Conservation (phyloP, 2,113 vertebrate species). For the Numenius arquata region DNA sequence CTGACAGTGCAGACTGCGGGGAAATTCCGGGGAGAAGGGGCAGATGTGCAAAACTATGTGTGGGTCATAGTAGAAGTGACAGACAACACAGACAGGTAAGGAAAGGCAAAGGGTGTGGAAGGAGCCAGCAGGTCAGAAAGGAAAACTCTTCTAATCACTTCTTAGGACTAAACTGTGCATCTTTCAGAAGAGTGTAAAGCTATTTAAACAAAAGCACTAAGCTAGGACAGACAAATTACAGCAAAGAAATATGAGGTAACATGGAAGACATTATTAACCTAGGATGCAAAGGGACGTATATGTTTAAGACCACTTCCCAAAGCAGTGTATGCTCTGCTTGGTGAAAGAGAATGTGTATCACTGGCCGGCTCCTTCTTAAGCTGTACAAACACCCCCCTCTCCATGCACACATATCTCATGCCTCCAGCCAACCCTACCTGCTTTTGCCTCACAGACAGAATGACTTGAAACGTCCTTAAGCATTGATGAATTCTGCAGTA, state of each 20-base stretch:
- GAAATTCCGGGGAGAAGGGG: accelerated
- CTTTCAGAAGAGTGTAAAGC: neutral
- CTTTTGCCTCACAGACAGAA: neutral
- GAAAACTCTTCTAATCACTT: neutral
- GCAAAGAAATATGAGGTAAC: neutral
- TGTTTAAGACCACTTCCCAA: neutral
- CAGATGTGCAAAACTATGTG: neutral
- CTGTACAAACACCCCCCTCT: neutral
- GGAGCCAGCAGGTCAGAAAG: neutral
- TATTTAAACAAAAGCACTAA: neutral
- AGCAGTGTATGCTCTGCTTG: neutral
- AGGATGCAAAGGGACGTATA: neutral
- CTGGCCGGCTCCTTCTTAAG: neutral
- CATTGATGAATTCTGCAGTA: neutral
- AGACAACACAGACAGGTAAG: neutral
- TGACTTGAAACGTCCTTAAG: neutral
- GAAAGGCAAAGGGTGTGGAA: neutral
- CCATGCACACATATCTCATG: neutral
- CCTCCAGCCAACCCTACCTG: neutral
- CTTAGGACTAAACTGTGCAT: neutral
- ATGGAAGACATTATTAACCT: neutral
- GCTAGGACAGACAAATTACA: neutral
- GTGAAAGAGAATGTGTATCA: neutral
- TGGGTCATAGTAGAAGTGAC: neutral
- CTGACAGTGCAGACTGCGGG: neutral